Evolutionary conservation across 2,797 vertebrate genomes (phyloP), one percentile per base, ranked within the genome.

Genomic region (Gymnoscopelus microlampas): DNA sequence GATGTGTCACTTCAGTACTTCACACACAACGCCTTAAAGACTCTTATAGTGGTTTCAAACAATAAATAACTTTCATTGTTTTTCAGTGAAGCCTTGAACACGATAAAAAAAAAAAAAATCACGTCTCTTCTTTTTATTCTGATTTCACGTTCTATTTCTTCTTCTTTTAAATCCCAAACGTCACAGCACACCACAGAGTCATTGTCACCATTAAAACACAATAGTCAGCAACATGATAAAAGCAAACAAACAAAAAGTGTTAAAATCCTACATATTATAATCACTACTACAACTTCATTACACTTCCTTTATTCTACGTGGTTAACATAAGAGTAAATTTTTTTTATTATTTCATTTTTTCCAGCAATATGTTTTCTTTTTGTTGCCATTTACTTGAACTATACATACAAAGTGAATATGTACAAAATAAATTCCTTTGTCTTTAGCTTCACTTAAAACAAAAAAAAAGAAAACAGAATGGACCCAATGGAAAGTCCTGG

Each of bases 371-470:
- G 54, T 50, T 76, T 64, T 62, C 78, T 70, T 74, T 60, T 35
- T 67, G 77, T 72, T 71, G 74, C 59, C 77, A 82, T 56, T 65
- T 51, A 69, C 69, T 81, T 76, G 60, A 86, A 85, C 83, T 90
- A 85, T 83, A 90, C 83, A 88, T 66, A 87, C 87, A 90, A 87
- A 85, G 87, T 83, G 82, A 85, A 85, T 89, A 90, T 92, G 79
- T 93, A 93, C 92, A 94, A 78, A 84, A 84, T 77, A 76, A 78
- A 87, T 70, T 82, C 73, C 5, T n/a, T 73, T 60, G 59, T 76
- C 62, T 77, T 69, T 47, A 84, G 78, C 67, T 71, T 79, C 62
- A 70, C 61, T 68, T 66, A 48, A 44, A 68, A 77, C 70, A 73
- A 65, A 70, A 68, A 48, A 15, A 48, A 63, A 26, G 39, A 44